Conservation (phyloP, 2,888 invertebrate species). For the Abrostola tripartita region DNA sequence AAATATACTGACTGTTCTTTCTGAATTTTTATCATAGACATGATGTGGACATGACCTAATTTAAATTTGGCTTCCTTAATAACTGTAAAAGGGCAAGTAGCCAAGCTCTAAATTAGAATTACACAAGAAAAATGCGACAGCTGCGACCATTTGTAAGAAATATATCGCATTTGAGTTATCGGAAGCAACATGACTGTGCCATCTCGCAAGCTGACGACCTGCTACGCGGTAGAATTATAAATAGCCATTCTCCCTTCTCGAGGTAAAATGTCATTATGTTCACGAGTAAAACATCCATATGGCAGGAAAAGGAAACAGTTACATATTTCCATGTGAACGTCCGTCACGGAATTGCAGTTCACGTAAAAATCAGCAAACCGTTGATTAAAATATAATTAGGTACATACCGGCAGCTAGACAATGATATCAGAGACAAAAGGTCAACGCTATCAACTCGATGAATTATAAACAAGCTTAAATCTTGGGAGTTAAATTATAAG, state of each 20-base stretch:
- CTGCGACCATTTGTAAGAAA: slow-evolving; percentile 19
- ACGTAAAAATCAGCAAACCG: neutral
- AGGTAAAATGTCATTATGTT: slow-evolving; percentile 11
- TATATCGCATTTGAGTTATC: slow-evolving; percentile 15
- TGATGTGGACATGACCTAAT: too few relatives aligned
- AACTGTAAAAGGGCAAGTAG: neutral
- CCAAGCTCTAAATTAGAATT: neutral
- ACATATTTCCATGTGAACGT: slow-evolving; percentile 6
- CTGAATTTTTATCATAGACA: too few relatives aligned
- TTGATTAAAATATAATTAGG: slow-evolving; percentile 10
- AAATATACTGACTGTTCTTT: too few relatives aligned
- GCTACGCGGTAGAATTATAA: slow-evolving; percentile 23
- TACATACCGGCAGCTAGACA: neutral
- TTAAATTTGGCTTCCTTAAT: neutral
- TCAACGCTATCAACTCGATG: slow-evolving; percentile 24
- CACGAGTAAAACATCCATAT: neutral
- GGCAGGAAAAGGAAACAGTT: slow-evolving; percentile 19
- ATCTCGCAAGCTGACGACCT: slow-evolving; percentile 18
- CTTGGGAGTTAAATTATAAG: neutral
- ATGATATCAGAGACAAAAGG: slow-evolving; percentile 22
- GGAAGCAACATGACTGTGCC: slow-evolving; percentile 40
- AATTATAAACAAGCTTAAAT: slow-evolving; percentile 16
- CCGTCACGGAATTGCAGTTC: neutral
- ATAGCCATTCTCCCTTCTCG: slow-evolving; percentile 13
- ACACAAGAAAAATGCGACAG: slow-evolving; percentile 21